These are phyloP conservation scores for Chelon auratus DNA, from an alignment of 2,797 vertebrate genomes.

Conservation along the genomic window DNA sequence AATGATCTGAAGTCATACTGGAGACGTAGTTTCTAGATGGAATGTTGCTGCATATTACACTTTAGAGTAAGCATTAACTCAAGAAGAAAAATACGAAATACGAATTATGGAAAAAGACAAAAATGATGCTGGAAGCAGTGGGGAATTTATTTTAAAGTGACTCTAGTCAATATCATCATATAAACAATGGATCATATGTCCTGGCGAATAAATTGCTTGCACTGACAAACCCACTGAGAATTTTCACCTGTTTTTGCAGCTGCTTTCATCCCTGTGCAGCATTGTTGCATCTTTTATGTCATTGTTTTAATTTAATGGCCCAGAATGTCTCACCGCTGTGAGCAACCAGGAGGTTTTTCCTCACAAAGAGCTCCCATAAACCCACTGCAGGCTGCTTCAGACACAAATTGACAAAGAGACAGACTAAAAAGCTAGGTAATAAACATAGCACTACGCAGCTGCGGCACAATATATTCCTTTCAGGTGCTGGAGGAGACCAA, in stretches of 20 bases:
- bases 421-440: conserved; percentile 11
- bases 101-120: too few species aligned
- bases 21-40: not conserved
- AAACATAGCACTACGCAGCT: conserved; percentile 11
- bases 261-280: not conserved
- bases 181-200: not conserved
- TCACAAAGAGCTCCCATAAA: not conserved
- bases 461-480: not conserved
- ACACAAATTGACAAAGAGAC: conserved; percentile 2
- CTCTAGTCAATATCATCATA: not conserved
- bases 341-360: conserved; percentile 14
- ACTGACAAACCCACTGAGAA: not conserved
- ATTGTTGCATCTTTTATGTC: conserved; percentile 25
- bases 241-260: not conserved
- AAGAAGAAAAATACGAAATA: too few species aligned
- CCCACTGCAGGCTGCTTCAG: not conserved
- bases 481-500: not conserved
- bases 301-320: conserved; percentile 28
- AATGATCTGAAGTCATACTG: conserved; percentile 19
- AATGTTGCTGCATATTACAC: not conserved
- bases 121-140: too few species aligned
- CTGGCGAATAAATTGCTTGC: not conserved
- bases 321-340: not conserved
- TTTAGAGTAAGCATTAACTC: too few species aligned
- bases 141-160: not conserved